phyloP scores from a whole-genome alignment of 2,888 invertebrate genomes.

The Ommatoiulus sabulosus region DNA sequence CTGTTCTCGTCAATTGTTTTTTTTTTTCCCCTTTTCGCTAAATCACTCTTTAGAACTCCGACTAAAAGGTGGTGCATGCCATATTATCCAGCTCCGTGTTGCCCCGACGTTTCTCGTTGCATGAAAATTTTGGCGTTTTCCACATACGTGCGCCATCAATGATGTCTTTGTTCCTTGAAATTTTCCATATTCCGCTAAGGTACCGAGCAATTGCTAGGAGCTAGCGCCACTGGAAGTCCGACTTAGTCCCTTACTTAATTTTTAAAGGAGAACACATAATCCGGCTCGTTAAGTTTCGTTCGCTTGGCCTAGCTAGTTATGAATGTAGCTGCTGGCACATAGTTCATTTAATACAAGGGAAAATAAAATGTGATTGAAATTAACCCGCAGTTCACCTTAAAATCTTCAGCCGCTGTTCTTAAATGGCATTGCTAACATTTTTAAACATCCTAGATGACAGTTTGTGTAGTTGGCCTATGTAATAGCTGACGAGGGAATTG shows the following conservation, averaged over 20 bases:
- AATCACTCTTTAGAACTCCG: background rate
- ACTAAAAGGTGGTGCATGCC: background rate
- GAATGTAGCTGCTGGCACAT: background rate
- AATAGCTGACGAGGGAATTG: background rate
- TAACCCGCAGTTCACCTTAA: background rate
- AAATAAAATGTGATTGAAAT: background rate
- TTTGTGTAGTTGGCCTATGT: background rate
- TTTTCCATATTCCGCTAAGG: background rate
- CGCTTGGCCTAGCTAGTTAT: background rate
- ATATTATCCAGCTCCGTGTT: background rate
- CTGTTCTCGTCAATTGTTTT: background rate
- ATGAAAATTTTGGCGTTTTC: background rate
- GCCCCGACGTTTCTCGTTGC: background rate
- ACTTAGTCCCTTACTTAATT: conserved; percentile 7
- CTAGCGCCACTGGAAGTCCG: background rate
- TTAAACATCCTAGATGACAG: background rate
- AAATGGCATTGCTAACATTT: background rate
- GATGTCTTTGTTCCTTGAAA: background rate
- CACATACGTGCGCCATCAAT: background rate
- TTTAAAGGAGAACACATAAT: background rate
- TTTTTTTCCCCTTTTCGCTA: background rate
- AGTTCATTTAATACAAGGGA: background rate
- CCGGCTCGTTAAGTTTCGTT: background rate
- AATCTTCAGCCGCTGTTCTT: background rate
- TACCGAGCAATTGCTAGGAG: background rate